phyloP scores from a whole-genome alignment of 1,140 invertebrate species.

The Pectinophora gossypiella region DNA sequence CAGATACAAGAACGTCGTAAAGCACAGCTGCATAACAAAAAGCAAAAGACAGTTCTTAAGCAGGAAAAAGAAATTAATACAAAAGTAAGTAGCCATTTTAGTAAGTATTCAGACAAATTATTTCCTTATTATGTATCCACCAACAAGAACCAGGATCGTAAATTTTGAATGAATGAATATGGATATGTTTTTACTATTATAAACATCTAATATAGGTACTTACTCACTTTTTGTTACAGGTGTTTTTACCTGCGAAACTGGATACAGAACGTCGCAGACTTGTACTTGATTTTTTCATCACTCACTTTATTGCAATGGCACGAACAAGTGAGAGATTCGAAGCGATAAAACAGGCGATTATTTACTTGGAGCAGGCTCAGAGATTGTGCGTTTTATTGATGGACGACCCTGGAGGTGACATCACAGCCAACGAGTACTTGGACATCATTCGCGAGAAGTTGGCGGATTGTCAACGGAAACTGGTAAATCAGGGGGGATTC shows the following conservation, averaged over 20 bases:
- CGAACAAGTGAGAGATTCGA: slow-evolving; percentile 77
- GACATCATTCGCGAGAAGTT: slow-evolving; percentile 67
- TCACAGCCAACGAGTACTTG: slow-evolving; percentile 68
- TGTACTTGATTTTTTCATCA: slow-evolving; percentile 81
- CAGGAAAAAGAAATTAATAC: slow-evolving; percentile 45
- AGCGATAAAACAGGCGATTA: slow-evolving; percentile 75
- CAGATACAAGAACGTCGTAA: slow-evolving; percentile 63
- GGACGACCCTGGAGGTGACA: slow-evolving; percentile 73
- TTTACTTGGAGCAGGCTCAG: slow-evolving; percentile 82
- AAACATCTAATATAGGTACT: neutral
- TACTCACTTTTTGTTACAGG: slow-evolving; percentile 41
- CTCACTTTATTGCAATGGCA: slow-evolving; percentile 82
- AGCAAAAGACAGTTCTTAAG: slow-evolving; percentile 33
- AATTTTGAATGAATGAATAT: too few relatives aligned
- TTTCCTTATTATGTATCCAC: too few relatives aligned
- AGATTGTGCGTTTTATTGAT: slow-evolving; percentile 79
- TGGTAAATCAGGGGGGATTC: slow-evolving; percentile 50
- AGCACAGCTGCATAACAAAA: slow-evolving; percentile 44
- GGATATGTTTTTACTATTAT: neutral
- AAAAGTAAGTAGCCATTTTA: slow-evolving; percentile 36
- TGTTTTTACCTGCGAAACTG: slow-evolving; percentile 60
- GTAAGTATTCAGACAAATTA: too few relatives aligned
- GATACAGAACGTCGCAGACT: slow-evolving; percentile 73
- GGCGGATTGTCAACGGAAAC: slow-evolving; percentile 58
- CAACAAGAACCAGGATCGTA: too few relatives aligned